These are phyloP conservation scores for Artibeus lituratus DNA, from an alignment of 2,797 vertebrate species.

Conservation along the genomic window DNA sequence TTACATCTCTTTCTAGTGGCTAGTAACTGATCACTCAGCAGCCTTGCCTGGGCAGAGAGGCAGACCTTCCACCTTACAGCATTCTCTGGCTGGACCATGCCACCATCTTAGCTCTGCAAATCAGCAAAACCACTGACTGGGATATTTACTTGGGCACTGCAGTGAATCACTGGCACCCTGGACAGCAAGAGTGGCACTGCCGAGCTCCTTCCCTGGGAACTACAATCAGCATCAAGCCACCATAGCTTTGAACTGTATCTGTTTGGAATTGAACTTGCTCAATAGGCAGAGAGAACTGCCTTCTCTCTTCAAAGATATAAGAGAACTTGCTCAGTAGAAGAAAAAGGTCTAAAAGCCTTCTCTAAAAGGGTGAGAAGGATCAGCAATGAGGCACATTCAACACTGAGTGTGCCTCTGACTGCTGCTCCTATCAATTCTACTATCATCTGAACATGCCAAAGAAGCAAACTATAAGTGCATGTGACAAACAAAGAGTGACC, in stretches of 20 bases:
- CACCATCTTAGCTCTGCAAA: background rate
- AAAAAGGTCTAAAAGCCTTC: background rate
- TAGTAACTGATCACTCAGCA: background rate
- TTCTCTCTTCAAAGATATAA: conserved; percentile 29
- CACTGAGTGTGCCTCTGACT: background rate
- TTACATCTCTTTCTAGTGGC: background rate
- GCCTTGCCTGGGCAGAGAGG: too few relatives aligned
- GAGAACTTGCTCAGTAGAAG: conserved; percentile 8
- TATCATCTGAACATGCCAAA: background rate
- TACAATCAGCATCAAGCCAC: background rate
- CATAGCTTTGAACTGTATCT: background rate
- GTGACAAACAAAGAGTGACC: background rate
- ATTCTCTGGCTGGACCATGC: background rate
- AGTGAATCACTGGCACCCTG: background rate
- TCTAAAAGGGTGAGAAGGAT: background rate
- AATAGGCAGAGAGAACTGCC: background rate
- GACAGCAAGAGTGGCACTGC: background rate
- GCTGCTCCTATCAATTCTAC: background rate
- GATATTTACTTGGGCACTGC: background rate
- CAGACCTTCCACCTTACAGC: background rate
- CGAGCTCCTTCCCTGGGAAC: background rate
- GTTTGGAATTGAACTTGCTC: conserved; percentile 61
- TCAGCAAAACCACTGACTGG: background rate
- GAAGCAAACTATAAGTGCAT: background rate
- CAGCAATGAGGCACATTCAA: background rate